phyloP scores from a whole-genome alignment of 2,113 vertebrate genomes.

The Paramisgurnus dabryanus region DNA sequence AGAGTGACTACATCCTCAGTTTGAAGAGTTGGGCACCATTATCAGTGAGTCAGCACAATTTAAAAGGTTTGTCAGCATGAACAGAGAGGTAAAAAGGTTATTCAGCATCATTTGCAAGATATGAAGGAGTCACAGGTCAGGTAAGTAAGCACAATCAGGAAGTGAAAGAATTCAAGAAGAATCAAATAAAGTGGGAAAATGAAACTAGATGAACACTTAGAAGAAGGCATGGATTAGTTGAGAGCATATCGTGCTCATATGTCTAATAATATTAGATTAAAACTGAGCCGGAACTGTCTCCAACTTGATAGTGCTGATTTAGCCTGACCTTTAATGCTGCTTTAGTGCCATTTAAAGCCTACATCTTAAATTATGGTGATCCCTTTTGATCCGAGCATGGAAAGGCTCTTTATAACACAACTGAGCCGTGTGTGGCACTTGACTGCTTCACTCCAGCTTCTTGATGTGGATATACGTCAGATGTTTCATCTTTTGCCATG shows the following conservation, averaged over 20 bases:
- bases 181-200: constrained; percentile 11
- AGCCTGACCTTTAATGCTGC: constrained; percentile 37
- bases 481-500: constrained; percentile 26
- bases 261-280: constrained; percentile 44
- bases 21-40: neutral
- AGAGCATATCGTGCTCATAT: constrained; percentile 16
- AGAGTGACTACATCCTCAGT: neutral
- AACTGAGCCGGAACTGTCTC: constrained; percentile 21
- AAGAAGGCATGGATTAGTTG: constrained; percentile 2
- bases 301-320: constrained; percentile 29
- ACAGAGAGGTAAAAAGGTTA: neutral
- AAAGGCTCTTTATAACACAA: constrained; percentile 20
- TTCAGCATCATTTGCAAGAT: neutral
- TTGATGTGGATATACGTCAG: constrained; percentile 38
- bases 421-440: constrained; percentile 20
- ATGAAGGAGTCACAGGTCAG: constrained; percentile 7
- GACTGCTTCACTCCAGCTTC: constrained; percentile 20
- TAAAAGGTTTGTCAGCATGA: neutral
- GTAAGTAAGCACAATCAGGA: neutral
- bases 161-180: neutral
- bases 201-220: neutral
- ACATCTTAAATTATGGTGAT: constrained; percentile 31
- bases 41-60: constrained; percentile 1
- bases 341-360: constrained; percentile 42
- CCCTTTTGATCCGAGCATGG: constrained; percentile 13